These are phyloP conservation scores for Rhombomys opimus DNA, from an alignment of 2,113 vertebrate species.

Conservation along the genomic window DNA sequence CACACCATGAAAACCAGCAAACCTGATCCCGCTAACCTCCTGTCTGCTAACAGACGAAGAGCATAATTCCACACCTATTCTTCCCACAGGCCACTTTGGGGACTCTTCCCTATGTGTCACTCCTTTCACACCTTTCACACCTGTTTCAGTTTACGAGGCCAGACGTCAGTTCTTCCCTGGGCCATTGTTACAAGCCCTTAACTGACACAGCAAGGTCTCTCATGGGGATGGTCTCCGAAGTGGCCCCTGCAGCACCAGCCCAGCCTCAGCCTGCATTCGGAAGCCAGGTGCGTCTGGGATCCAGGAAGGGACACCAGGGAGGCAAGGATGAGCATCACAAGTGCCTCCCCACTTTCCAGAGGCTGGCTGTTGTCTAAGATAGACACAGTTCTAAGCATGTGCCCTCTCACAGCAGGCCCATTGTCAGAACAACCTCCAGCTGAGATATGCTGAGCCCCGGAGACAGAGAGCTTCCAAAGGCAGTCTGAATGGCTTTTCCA, in stretches of 20 bases:
- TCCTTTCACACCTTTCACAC: neutral
- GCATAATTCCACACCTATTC: neutral
- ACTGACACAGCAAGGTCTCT: neutral
- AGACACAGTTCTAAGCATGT: neutral
- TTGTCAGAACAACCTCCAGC: neutral
- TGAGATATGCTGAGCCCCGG: neutral
- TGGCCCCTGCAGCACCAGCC: neutral
- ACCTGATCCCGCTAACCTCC: neutral
- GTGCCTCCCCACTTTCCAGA: neutral
- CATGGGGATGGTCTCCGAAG: neutral
- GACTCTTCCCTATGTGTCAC: neutral
- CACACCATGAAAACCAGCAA: neutral
- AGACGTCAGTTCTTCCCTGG: neutral
- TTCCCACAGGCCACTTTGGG: too few relatives aligned
- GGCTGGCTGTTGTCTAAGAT: neutral
- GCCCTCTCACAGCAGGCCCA: neutral
- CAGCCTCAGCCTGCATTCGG: neutral
- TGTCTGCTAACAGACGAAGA: neutral
- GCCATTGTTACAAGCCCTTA: neutral
- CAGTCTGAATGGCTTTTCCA: neutral
- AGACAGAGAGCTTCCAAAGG: neutral
- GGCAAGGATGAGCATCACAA: neutral
- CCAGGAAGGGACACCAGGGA: neutral
- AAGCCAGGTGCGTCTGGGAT: neutral
- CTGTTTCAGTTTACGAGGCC: neutral